phyloP scores from a whole-genome alignment of 2,113 vertebrate species.

The Prunella himalayana region DNA sequence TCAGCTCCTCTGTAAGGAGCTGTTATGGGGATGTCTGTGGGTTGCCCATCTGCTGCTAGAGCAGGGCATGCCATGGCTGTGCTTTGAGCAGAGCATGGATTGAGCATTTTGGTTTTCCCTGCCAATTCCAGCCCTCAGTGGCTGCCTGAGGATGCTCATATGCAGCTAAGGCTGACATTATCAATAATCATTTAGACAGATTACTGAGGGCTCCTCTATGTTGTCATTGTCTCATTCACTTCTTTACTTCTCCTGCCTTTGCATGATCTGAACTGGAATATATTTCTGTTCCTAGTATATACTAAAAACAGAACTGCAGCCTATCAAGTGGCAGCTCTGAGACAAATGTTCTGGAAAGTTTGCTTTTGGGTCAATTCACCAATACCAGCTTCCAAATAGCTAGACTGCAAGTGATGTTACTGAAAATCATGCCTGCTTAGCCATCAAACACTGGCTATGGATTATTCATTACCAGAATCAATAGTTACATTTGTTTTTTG shows the following conservation, averaged over 20 bases:
- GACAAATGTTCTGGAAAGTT: neutral
- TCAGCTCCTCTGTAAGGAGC: neutral
- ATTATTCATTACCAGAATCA: neutral
- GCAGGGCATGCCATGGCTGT: neutral
- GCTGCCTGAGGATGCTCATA: neutral
- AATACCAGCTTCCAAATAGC: neutral
- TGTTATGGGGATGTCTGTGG: neutral
- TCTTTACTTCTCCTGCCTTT: neutral
- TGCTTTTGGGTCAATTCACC: neutral
- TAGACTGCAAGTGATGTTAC: neutral
- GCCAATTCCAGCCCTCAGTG: neutral
- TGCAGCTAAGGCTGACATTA: neutral
- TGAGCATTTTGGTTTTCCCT: neutral
- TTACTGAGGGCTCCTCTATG: neutral
- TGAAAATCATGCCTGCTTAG: neutral
- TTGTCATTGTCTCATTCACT: neutral
- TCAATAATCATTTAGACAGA: neutral
- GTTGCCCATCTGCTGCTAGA: neutral
- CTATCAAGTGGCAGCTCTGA: neutral
- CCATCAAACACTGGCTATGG: neutral
- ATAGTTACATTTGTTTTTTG: neutral
- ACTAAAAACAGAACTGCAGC: neutral
- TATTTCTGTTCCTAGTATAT: neutral
- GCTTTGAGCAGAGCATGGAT: neutral
- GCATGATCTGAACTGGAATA: neutral